Evolutionary conservation across 2,888 invertebrate genomes (phyloP).

Genomic region (Muschampia staudingeri): DNA sequence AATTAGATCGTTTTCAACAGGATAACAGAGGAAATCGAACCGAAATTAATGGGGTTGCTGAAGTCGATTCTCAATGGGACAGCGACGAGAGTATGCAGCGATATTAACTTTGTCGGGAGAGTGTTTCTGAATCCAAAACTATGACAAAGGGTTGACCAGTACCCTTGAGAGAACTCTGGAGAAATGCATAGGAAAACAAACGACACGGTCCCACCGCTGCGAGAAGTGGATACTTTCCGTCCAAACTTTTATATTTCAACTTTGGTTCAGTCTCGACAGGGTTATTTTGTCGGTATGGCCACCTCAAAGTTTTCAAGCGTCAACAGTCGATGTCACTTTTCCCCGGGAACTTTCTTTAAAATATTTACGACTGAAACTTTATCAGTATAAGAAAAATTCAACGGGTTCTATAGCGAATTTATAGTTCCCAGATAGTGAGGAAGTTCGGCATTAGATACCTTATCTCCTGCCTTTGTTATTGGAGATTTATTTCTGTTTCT

Average conservation of each 20-base stretch:
- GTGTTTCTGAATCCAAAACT: conserved; percentile 67
- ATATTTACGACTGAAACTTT: conserved; percentile 89
- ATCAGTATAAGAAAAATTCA: conserved; percentile 81
- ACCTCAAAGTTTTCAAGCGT: conserved; percentile 82
- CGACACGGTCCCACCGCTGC: conserved; percentile 72
- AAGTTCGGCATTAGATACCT: conserved; percentile 81
- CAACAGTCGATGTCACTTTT: conserved; percentile 89
- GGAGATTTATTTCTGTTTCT: conserved; percentile 81
- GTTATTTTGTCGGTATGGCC: conserved; percentile 86
- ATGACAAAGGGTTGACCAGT: conserved; percentile 70
- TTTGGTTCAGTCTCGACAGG: conserved; percentile 83
- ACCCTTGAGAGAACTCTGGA: conserved; percentile 64
- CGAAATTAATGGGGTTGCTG: conserved; percentile 37
- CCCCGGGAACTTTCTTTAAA: conserved; percentile 88
- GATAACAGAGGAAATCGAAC: conserved; percentile 39
- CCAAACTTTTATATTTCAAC: conserved; percentile 88
- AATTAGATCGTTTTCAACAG: conserved; percentile 9
- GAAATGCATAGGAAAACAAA: conserved; percentile 78
- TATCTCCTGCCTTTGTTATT: conserved; percentile 76
- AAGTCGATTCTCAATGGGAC: conserved; percentile 47
- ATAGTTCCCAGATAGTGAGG: conserved; percentile 83
- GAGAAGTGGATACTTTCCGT: conserved; percentile 70
- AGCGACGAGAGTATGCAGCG: conserved; percentile 49
- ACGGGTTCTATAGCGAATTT: conserved; percentile 80
- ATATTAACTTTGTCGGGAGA: conserved; percentile 62